A percentile compares a stretch with the other conserved stretches of the same genome.
These are phyloP conservation scores for Panthera tigris DNA, from an alignment of 2,113 vertebrate species.

Conservation along the genomic window DNA sequence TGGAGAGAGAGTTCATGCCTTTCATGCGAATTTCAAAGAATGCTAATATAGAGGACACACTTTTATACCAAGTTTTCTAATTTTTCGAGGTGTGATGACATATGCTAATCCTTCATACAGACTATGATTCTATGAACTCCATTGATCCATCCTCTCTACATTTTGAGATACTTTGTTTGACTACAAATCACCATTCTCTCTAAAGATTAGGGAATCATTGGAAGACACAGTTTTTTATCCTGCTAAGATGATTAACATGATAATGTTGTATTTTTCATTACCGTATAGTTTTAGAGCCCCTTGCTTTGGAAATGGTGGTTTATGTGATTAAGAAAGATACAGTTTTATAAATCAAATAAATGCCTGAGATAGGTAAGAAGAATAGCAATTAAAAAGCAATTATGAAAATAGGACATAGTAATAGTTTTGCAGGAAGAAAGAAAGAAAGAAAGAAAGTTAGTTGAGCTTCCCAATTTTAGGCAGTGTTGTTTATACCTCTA, in stretches of 20 bases:
- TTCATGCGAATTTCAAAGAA: not conserved
- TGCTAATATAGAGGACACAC: not conserved
- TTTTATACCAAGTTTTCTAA: not conserved
- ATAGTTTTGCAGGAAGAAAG: not conserved
- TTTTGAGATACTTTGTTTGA: not conserved
- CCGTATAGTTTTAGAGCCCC: not conserved
- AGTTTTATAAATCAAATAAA: conserved; percentile 39
- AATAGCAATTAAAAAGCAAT: not conserved
- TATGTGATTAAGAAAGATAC: not conserved
- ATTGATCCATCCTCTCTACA: not conserved
- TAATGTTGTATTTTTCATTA: not conserved
- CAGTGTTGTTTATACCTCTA: not conserved
- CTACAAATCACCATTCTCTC: not conserved
- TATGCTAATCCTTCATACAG: not conserved
- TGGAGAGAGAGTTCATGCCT: not conserved
- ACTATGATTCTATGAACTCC: not conserved
- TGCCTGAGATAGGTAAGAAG: not conserved
- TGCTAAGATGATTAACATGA: not conserved
- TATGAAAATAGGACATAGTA: not conserved
- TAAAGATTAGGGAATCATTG: not conserved
- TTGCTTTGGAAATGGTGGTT: not conserved
- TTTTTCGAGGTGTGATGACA: not conserved
- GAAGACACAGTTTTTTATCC: not conserved
- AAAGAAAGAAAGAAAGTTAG: not conserved
- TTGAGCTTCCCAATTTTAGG: not conserved